phyloP scores from a whole-genome alignment of 2,113 vertebrate genomes.

The Oncorhynchus clarkii region DNA sequence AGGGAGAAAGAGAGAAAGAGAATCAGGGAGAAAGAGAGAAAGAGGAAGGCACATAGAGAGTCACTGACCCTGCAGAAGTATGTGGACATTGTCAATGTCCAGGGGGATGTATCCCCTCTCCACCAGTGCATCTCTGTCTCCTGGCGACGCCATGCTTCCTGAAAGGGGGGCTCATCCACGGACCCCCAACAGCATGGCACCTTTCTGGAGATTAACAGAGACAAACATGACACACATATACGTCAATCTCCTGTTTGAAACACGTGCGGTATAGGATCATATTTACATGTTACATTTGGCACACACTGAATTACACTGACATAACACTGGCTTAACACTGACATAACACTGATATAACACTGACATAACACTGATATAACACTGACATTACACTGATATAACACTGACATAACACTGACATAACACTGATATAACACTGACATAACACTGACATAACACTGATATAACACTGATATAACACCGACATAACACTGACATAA shows the following conservation, averaged over 20 bases:
- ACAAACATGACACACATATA: background rate
- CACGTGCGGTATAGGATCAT: background rate
- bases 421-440: no score
- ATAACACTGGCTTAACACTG: background rate
- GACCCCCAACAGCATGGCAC: slow-evolving; percentile 48
- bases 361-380: background rate
- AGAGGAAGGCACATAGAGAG: background rate
- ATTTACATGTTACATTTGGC: background rate
- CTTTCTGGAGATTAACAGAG: slow-evolving; percentile 22
- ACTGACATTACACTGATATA: background rate
- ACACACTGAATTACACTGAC: background rate
- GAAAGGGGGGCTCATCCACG: slow-evolving; percentile 19
- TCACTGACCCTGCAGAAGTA: slow-evolving; percentile 74
- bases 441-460: no score
- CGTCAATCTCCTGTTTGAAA: background rate
- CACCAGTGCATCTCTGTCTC: slow-evolving; percentile 39
- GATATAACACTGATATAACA: no score
- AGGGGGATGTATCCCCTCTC: slow-evolving; percentile 61
- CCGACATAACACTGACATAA: no score
- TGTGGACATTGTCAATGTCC: slow-evolving; percentile 75
- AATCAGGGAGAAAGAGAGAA: background rate
- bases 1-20: background rate
- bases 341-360: background rate
- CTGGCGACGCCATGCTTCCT: slow-evolving; percentile 59
- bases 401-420: background rate